Base-by-base conservation (phyloP, 2,888 invertebrate species). In the Boloria selene region DNA sequence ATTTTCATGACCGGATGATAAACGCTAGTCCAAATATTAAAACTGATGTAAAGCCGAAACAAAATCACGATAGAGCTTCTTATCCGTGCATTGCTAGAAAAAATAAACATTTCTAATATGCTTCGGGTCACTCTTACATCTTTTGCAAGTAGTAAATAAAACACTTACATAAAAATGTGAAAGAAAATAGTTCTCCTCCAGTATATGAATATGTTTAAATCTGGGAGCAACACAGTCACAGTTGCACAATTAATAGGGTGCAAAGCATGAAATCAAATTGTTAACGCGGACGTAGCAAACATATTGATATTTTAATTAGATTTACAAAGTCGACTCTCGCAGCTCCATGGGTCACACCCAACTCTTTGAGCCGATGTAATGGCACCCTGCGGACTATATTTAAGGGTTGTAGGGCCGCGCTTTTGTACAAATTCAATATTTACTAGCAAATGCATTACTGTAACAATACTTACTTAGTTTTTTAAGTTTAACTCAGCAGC, bases 251-350 rank as follows among this genome's bases (percentile, higher is more conserved):
- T 70, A 73, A 70, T 72, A 79, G 79, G 82, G 83, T 78, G 84
- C 80, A 77, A 86, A 83, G 88, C 90, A 88, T 91, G 87, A 90
- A 92, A 91, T 92, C 86, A 82, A 90, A 90, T 90, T 88, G 88
- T 90, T 86, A 86, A 84, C 87, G 86, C 86, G 86, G 85, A 79
- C 82, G 85, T 83, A 83, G 86, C 79, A 82, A 90, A 84, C 92
- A 91, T 92, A 92, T 91, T 92, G 91, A 92, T 91, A 92, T 91
- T 92, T 91, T 91, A 92, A 92, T 92, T 92, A 92, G 92, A 92
- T 92, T 90, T 88, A 90, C 90, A 90, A 90, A 90, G 90, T 90
- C 85, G 84, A 72, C 71, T 74, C 83, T 81, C 79, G 83, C 81
- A 77, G 85, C 81, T 82, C 79, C 78, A 81, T 76, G 81, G 85